These are phyloP conservation scores for Ostrea denselamellosa DNA, from an alignment of 1,140 invertebrate genomes.

Conservation along the genomic window DNA sequence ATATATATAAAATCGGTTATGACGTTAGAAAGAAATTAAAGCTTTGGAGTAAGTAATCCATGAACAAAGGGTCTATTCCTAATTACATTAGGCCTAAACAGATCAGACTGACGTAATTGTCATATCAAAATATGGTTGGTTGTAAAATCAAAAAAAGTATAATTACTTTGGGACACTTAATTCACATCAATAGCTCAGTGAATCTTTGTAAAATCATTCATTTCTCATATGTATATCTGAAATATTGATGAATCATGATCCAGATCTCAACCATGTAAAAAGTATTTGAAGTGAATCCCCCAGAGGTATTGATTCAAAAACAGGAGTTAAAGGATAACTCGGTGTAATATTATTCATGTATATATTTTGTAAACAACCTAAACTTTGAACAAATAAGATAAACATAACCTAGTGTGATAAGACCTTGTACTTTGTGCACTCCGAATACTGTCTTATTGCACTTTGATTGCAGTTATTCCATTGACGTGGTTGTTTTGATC, in stretches of 20 bases:
- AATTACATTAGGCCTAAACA: too few relatives aligned
- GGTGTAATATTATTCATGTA: neutral
- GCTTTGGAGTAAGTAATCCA: too few relatives aligned
- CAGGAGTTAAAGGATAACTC: neutral
- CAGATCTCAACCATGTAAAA: neutral
- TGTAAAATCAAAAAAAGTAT: too few relatives aligned
- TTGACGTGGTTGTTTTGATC: neutral
- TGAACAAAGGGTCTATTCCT: too few relatives aligned
- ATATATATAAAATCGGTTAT: too few relatives aligned
- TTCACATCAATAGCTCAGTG: too few relatives aligned
- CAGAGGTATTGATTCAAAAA: neutral
- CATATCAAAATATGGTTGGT: too few relatives aligned
- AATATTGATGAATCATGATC: neutral
- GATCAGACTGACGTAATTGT: too few relatives aligned
- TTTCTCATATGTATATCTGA: neutral
- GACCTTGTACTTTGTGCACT: neutral
- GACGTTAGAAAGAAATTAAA: too few relatives aligned
- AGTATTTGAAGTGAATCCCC: neutral
- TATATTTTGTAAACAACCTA: slow-evolving; percentile 16
- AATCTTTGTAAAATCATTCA: neutral
- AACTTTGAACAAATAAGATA: neutral
- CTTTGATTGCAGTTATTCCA: neutral
- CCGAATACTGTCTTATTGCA: neutral
- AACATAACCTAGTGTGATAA: neutral
- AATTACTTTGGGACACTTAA: too few relatives aligned